Base-by-base conservation (phyloP, 2,888 invertebrate genomes). In the Stenodera caucasica region DNA sequence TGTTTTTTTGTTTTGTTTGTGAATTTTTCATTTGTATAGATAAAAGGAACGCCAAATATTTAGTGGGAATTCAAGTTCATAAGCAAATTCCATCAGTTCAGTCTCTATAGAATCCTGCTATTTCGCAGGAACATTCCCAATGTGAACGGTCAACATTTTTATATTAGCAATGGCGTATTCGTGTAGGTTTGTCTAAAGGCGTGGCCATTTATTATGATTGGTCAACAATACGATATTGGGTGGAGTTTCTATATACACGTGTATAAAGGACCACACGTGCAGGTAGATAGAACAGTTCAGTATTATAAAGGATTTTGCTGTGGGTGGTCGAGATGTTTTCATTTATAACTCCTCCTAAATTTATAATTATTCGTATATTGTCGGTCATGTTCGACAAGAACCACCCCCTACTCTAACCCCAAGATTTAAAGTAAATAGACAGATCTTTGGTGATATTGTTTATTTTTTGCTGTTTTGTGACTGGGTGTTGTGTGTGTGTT, bases 371-470 rank as follows among this genome's bases (percentile, higher is more conserved):
- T 77, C 77, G 77, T 72, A 58, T 61, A 65, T 61, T 56, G 55
- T 77, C 78, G 78, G 75, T 61, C 67, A 60, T 58, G 67, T 62
- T 73, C 78, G 77, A 67, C 66, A 60, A 67, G 68, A 70, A 71
- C 74, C 76, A 76, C 77, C 77, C 56, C 76, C 76, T 77, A 76
- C 76, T 72, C 73, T 70, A 73, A 74, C 77, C 78, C 73, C 67
- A 71, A 59, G 72, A 71, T 65, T 70, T 71, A 74, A 75, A 78
- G 78, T 77, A 78, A 78, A 78, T 78, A 76, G 75, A 51, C 29
- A 70, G 70, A 71, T 68, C 70, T 70, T 75, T 75, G 78, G 78
- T 77, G 77, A 77, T 78, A 78, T 79, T 78, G 80, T 80, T 80
- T 79, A 78, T 79, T 80, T 80, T 80, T 80, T 79, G 77, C 77